Evolutionary conservation across 2,888 invertebrate genomes (phyloP).

Genomic region (Resseliella maxima): DNA sequence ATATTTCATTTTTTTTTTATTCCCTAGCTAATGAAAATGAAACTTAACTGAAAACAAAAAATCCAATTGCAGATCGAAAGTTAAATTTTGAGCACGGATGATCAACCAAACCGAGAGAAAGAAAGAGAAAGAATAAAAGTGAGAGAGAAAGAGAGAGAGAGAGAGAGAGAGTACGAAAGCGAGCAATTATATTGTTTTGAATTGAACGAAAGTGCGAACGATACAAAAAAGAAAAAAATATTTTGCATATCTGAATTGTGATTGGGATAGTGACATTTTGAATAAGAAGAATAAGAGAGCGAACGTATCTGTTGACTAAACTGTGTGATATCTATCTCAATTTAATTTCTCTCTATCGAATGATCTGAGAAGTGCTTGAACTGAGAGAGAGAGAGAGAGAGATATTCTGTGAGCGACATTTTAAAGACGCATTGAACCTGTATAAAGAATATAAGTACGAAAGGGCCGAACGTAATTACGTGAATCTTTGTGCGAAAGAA

Average conservation of each 20-base stretch:
- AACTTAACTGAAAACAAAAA: not conserved
- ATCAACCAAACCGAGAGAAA: not conserved
- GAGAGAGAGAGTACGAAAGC: not conserved
- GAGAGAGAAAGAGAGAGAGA: not conserved
- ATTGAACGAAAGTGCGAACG: slow-evolving; percentile 48
- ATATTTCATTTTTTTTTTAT: not conserved
- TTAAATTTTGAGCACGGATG: slow-evolving; percentile 32
- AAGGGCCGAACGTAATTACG: not conserved
- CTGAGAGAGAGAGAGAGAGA: not conserved
- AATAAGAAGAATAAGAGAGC: not conserved
- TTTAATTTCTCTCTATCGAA: not conserved
- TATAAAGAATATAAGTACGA: slow-evolving; percentile 31
- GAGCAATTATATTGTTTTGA: not conserved
- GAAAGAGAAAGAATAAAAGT: not conserved
- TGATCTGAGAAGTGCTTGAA: slow-evolving; percentile 32
- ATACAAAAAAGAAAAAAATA: not conserved
- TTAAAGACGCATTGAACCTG: slow-evolving; percentile 15
- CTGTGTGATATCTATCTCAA: not conserved
- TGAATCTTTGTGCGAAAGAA: slow-evolving; percentile 48
- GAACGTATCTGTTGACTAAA: not conserved
- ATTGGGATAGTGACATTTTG: slow-evolving; percentile 17
- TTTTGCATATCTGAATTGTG: slow-evolving; percentile 27
- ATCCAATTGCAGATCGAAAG: slow-evolving; percentile 53
- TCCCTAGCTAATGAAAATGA: not conserved
- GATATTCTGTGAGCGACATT: not conserved